A percentile compares a stretch with the other conserved stretches of the same genome.
Conservation (phyloP, 2,113 vertebrate genomes). For the Centrocercus urophasianus region DNA sequence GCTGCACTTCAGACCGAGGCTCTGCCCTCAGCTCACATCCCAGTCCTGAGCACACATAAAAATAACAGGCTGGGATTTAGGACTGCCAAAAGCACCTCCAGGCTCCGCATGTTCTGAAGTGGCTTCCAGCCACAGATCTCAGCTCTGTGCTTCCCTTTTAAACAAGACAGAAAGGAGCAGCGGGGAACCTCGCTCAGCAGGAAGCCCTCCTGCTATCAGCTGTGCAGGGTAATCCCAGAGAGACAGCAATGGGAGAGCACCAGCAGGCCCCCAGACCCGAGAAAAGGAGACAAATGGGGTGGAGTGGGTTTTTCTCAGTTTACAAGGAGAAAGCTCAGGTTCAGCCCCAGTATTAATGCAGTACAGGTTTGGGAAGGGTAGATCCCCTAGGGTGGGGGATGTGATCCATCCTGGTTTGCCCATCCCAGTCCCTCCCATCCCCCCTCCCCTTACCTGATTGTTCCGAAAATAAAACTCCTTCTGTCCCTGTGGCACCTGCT, state of each 20-base stretch:
- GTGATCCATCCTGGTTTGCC: accelerated
- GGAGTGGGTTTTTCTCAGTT: background rate
- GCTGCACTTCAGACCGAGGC: background rate
- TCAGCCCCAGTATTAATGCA: accelerated
- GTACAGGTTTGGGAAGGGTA: background rate
- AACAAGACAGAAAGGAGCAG: background rate
- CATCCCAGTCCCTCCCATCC: background rate
- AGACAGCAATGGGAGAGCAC: background rate
- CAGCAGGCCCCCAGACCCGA: background rate
- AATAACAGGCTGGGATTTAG: background rate
- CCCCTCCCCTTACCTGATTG: slow-evolving; percentile 72
- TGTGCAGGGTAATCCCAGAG: background rate
- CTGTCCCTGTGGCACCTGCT: slow-evolving; percentile 62
- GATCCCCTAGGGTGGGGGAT: background rate
- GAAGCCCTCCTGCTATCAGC: background rate
- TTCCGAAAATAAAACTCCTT: slow-evolving; percentile 82
- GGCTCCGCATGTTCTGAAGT: background rate
- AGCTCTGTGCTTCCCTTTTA: background rate
- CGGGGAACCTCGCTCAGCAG: background rate
- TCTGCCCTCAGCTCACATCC: background rate
- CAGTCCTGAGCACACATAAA: background rate
- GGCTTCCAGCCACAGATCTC: background rate
- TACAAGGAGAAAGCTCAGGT: background rate
- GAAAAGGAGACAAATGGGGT: background rate
- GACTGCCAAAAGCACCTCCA: slow-evolving; percentile 26